These are phyloP conservation scores for Poecile atricapillus DNA, from an alignment of 2,113 vertebrate species.

Conservation along the genomic window DNA sequence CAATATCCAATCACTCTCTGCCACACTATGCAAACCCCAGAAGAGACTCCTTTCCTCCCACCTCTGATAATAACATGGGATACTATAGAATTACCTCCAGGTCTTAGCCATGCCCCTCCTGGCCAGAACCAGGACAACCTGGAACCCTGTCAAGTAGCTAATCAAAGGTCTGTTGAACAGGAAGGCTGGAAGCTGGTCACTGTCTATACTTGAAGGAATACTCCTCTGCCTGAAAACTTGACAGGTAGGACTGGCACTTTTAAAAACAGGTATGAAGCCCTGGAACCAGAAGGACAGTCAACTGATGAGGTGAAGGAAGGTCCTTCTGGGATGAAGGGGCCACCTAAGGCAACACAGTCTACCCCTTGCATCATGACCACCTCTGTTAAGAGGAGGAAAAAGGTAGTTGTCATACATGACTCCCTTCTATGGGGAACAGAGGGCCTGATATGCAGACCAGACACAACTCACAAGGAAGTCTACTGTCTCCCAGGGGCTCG, in stretches of 20 bases:
- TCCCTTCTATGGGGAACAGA: background rate
- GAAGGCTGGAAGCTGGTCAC: background rate
- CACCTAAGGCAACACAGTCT: background rate
- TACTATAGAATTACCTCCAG: background rate
- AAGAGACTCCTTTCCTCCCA: background rate
- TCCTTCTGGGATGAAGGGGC: background rate
- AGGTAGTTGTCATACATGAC: background rate
- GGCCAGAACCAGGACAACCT: background rate
- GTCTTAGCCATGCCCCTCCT: background rate
- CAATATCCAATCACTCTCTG: background rate
- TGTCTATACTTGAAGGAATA: background rate
- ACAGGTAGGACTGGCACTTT: background rate
- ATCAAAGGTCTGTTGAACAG: background rate
- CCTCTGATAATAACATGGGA: background rate
- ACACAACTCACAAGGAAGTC: background rate
- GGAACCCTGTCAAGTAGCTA: background rate
- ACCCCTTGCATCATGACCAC: background rate
- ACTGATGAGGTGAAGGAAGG: background rate
- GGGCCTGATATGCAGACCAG: background rate
- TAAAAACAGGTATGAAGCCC: background rate
- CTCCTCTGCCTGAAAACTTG: background rate
- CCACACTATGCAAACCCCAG: rapidly evolving
- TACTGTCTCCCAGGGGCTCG: background rate
- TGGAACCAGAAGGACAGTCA: background rate
- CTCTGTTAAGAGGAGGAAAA: background rate